Evolutionary conservation across 64 coral and sea anemone genomes (phyloP).

Genomic region (Porites lutea): DNA sequence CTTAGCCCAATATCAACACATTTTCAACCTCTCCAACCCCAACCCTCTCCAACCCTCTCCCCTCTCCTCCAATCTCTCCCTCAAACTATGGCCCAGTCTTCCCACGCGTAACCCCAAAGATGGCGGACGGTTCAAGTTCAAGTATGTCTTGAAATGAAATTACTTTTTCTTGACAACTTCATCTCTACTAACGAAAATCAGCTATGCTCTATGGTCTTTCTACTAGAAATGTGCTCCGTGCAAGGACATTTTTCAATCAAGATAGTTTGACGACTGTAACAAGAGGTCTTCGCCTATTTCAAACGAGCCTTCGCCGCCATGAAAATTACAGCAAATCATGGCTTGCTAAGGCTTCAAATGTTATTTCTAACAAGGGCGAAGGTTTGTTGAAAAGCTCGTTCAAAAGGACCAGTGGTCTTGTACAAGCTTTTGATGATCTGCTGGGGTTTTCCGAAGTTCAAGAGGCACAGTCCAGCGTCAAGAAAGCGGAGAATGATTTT

Average conservation of each 20-base stretch:
- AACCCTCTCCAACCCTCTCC: no score
- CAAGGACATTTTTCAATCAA: neutral
- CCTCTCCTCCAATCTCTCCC: no score
- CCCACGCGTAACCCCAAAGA: no score
- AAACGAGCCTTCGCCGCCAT: neutral
- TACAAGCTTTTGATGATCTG: constrained; percentile 81
- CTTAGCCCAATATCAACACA: no score
- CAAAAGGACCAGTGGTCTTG: constrained; percentile 46
- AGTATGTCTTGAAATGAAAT: no score
- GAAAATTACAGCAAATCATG: neutral
- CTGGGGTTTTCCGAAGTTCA: constrained; percentile 97
- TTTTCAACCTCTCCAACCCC: no score
- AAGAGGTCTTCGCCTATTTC: neutral
- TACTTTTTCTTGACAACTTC: neutral
- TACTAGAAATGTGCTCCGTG: neutral
- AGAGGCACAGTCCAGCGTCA: constrained; percentile 75
- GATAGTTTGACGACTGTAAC: neutral
- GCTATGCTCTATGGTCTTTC: neutral
- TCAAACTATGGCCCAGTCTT: no score
- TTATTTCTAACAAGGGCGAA: neutral
- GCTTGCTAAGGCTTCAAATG: constrained; percentile 17
- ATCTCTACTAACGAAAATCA: neutral
- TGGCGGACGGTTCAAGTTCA: no score
- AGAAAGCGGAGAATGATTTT: constrained; percentile 86
- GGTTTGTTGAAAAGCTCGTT: constrained; percentile 10